Evolutionary conservation across 2,113 vertebrate genomes (phyloP), one percentile per base, ranked within the genome.

Genomic region (Mustela lutreola): DNA sequence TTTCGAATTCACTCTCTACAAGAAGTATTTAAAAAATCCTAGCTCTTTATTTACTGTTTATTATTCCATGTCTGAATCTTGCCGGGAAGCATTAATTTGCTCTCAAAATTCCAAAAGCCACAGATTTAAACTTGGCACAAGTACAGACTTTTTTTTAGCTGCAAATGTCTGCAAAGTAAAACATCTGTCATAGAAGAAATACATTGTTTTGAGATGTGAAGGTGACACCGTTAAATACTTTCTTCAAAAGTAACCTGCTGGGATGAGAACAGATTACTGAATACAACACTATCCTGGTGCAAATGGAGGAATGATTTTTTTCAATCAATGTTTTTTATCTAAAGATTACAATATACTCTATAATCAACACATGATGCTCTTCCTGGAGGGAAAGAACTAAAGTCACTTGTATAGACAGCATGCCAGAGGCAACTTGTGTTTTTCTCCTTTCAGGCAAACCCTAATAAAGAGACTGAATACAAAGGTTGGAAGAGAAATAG

Each of bases 161-260:
- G 65, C 92, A 96, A 91, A 86, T 78, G 53, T 94, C 84, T 94
- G 70, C 76, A 95, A 97, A 98, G 91, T 33, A 96, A 84, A 96
- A 90, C 71, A 81, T 60, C 26, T 95, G 58, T 85, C 36, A 80
- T 31, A 89, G 93, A 79, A 89, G 31, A 95, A 96, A 97, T 92
- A 70, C 12, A 19, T 0, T 50, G 60, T 91, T 95, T 85, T 92
- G 87, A 18, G 75, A 88, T 31, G 53, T 73, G 86, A 85, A 79
- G 26, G 48, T 11, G 79, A 94, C 65, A 56, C 16, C 18, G 50
- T 42, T 87, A 28, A 7, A 3, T 0, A 94, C 12, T 14, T 8
- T 58, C 80, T 90, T 89, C 42, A 8, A 7, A 96, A 67, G 70
- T 45, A 58, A 88, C 73, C 80, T 96, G 94, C 50, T 50, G 85